Conservation (phyloP, 2,888 invertebrate genomes). For the Gordius sp. region DNA sequence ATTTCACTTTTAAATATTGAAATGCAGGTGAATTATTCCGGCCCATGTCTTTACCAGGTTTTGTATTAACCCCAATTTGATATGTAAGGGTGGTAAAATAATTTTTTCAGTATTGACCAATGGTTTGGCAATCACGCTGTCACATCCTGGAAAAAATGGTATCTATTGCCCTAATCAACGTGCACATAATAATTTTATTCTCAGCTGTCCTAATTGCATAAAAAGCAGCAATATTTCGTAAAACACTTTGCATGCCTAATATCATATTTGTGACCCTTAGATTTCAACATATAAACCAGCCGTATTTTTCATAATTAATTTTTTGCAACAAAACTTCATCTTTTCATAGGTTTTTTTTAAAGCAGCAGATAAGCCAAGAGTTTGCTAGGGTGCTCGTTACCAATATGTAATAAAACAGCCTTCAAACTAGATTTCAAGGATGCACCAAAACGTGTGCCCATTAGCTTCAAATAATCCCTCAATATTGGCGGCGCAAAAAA, state of each 20-base stretch:
- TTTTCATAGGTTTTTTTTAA: no score
- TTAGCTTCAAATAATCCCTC: no score
- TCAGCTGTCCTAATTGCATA: background rate
- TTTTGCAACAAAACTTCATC: constrained; percentile 19
- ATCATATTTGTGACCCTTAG: constrained; percentile 21
- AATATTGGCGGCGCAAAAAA: no score
- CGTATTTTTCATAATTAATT: constrained; percentile 20
- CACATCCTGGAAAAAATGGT: background rate
- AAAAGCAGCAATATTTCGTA: constrained; percentile 21
- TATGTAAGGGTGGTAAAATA: background rate
- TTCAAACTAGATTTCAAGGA: no score
- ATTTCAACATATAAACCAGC: constrained; percentile 21
- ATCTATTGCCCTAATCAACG: background rate
- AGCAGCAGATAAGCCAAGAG: no score
- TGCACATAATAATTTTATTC: background rate
- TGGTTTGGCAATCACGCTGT: background rate
- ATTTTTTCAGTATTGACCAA: background rate
- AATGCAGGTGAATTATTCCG: no score
- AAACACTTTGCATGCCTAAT: constrained; percentile 19
- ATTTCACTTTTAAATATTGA: constrained; percentile 1
- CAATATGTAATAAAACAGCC: no score
- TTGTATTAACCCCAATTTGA: background rate
- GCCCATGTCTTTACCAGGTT: no score
- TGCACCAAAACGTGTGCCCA: no score
- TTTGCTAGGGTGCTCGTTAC: no score